Evolutionary conservation across 2,888 invertebrate species (phyloP).

Genomic region (Macrophya annulata): DNA sequence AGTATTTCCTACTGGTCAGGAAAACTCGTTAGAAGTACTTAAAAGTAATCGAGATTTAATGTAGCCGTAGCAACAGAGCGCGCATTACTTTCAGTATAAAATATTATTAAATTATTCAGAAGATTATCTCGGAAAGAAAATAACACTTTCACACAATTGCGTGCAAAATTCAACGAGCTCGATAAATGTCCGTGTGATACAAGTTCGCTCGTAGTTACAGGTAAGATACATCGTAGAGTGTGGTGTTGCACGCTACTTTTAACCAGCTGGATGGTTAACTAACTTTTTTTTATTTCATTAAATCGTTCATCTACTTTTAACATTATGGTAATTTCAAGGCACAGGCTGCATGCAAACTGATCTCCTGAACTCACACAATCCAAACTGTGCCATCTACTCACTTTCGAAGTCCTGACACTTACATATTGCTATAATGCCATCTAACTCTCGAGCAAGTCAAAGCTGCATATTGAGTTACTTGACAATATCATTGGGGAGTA

Average conservation of each 20-base stretch:
- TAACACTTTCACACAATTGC: slow-evolving; percentile 16
- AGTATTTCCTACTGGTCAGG: slow-evolving; percentile 41
- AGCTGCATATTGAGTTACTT: slow-evolving; percentile 45
- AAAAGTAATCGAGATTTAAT: slow-evolving; percentile 52
- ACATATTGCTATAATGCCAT: background rate
- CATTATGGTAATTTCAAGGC: background rate
- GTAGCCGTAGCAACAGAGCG: slow-evolving; percentile 10
- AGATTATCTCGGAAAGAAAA: slow-evolving; percentile 16
- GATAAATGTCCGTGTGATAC: background rate
- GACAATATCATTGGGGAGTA: slow-evolving; percentile 29
- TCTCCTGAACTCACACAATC: background rate
- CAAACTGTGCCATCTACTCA: background rate
- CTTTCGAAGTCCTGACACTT: background rate
- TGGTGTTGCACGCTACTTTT: background rate
- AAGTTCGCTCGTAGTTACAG: background rate
- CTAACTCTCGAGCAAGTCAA: slow-evolving; percentile 22
- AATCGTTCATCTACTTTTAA: slow-evolving; percentile 5
- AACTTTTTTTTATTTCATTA: background rate
- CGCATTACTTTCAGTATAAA: background rate
- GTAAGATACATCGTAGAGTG: background rate
- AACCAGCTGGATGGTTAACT: background rate
- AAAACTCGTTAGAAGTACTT: slow-evolving; percentile 49
- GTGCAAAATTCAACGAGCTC: slow-evolving; percentile 24
- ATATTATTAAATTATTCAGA: slow-evolving; percentile 40
- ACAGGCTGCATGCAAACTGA: background rate